phyloP scores from a whole-genome alignment of 2,113 vertebrate species.

The Puntigrus tetrazona region DNA sequence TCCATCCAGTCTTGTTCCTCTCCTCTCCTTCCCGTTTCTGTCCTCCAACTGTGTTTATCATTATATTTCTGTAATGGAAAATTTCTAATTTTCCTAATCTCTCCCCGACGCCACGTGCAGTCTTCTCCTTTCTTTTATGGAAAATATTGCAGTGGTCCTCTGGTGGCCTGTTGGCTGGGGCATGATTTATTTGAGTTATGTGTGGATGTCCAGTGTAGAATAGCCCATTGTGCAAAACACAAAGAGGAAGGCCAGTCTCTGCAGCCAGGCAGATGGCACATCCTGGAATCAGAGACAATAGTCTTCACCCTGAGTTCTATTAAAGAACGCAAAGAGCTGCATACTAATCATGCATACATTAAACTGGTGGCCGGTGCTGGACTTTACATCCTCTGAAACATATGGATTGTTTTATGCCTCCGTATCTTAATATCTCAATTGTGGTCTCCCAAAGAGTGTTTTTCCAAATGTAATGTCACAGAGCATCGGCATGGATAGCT shows the following conservation, averaged over 20 bases:
- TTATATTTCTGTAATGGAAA: constrained; percentile 33
- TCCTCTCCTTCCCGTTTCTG: neutral
- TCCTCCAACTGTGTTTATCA: constrained; percentile 19
- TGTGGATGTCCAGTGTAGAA: constrained; percentile 55
- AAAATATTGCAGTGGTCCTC: constrained; percentile 32
- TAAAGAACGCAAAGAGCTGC: constrained; percentile 55
- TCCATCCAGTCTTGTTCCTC: neutral
- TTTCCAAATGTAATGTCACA: neutral
- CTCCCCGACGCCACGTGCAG: constrained; percentile 61
- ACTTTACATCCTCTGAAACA: constrained; percentile 71
- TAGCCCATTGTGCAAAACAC: constrained; percentile 57
- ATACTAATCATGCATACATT: constrained; percentile 67
- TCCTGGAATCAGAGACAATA: constrained; percentile 63
- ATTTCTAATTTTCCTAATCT: constrained; percentile 67
- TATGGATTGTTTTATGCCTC: neutral
- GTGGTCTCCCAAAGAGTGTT: neutral
- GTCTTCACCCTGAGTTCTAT: constrained; percentile 56
- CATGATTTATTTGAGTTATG: constrained; percentile 59
- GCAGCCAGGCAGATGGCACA: constrained; percentile 61
- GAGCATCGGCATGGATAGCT: neutral
- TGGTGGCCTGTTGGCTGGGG: constrained; percentile 40
- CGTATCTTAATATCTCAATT: neutral
- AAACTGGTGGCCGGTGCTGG: constrained; percentile 45
- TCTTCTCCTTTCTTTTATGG: constrained; percentile 27
- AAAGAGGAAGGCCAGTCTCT: constrained; percentile 58